phyloP scores from a whole-genome alignment of 2,797 vertebrate genomes.

The Echiichthys vipera region DNA sequence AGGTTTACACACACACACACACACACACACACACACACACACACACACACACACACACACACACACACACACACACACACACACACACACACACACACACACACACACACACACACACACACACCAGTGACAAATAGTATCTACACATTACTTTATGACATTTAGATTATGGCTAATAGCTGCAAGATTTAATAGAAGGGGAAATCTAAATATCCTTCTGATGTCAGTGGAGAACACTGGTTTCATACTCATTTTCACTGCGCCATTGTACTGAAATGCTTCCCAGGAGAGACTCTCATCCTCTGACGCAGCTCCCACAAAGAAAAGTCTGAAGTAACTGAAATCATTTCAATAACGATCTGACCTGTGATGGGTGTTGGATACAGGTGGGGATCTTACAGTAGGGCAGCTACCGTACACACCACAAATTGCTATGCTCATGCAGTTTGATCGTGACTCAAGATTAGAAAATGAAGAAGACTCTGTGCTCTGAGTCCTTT shows the following conservation, averaged over 20 bases:
- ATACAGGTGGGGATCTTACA: constrained; percentile 20
- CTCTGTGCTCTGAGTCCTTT: constrained; percentile 51
- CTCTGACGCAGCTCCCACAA: constrained; percentile 11
- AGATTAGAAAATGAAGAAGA: constrained; percentile 49
- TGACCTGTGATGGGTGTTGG: constrained; percentile 30
- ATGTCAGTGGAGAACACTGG: background rate
- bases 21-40: constrained; percentile 1
- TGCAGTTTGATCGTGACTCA: constrained; percentile 29
- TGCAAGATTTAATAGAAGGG: background rate
- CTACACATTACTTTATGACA: too few species aligned
- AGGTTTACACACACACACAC: background rate
- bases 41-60: constrained; percentile 1
- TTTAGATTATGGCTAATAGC: background rate
- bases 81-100: too few species aligned
- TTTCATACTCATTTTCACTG: constrained; percentile 1
- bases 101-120: too few species aligned
- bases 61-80: constrained; percentile 1
- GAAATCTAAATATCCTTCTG: background rate
- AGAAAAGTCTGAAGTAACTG: constrained; percentile 20
- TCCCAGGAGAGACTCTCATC: background rate
- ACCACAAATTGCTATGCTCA: constrained; percentile 44
- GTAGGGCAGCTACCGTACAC: background rate
- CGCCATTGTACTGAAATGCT: background rate
- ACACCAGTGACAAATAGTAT: background rate
- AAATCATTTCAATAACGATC: constrained; percentile 53